phyloP scores from a whole-genome alignment of 37 sponge, comb jelly and placozoan species.

The Halisarca cf. caerulea region DNA sequence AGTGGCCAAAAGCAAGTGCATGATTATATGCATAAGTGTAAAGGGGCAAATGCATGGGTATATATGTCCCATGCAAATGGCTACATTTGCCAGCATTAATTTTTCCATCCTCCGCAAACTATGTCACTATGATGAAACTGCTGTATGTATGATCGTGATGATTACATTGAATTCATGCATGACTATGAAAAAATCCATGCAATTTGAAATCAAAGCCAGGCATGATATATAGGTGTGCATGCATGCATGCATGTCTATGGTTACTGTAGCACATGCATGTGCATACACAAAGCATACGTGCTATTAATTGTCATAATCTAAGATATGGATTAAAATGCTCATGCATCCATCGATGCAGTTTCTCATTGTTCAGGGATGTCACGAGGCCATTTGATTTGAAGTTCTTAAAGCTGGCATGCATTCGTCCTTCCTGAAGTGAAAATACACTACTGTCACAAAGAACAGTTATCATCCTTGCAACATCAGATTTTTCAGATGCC shows the following conservation, averaged over 20 bases:
- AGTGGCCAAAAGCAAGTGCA: no score
- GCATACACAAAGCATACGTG: no score
- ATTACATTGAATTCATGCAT: neutral
- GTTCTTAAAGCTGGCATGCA: neutral
- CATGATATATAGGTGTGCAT: no score
- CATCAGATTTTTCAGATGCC: neutral
- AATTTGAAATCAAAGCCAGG: no score
- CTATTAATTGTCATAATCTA: neutral
- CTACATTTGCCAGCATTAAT: no score
- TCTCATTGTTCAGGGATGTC: neutral
- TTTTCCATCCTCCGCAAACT: no score
- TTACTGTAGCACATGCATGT: no score
- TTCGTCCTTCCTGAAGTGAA: neutral
- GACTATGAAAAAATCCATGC: neutral
- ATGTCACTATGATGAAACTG: no score
- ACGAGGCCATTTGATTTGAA: neutral
- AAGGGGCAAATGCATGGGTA: no score
- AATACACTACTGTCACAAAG: neutral
- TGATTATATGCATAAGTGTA: no score
- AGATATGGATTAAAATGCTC: neutral
- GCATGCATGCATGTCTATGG: no score
- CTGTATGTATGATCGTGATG: neutral
- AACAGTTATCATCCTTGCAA: neutral
- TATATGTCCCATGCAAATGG: no score
- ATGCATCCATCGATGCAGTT: neutral